Evolutionary conservation across 2,888 invertebrate species (phyloP).

Genomic region (Himalopsyche anomala): DNA sequence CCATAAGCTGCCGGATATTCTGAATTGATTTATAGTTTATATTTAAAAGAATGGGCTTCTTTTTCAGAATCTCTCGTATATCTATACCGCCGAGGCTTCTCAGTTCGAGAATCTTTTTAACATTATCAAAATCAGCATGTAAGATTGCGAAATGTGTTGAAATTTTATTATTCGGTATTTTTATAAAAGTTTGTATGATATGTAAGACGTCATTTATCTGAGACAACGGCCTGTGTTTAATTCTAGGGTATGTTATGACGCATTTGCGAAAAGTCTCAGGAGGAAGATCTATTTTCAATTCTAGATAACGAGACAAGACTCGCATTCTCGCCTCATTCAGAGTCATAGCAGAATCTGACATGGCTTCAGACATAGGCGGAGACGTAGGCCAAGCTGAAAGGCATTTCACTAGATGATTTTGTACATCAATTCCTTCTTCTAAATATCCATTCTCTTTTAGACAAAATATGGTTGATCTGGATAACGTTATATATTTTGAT

Average conservation of each 20-base stretch:
- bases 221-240: conserved; percentile 73
- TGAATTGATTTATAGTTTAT: conserved; percentile 70
- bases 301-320: neutral
- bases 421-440: neutral
- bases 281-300: conserved; percentile 1
- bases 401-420: neutral
- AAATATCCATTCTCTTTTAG: neutral
- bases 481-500: neutral
- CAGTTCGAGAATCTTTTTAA: conserved; percentile 71
- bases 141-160: conserved; percentile 73
- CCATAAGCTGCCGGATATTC: conserved; percentile 71
- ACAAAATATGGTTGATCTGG: neutral
- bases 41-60: conserved; percentile 72
- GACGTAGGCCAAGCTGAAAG: neutral
- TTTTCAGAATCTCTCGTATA: conserved; percentile 73
- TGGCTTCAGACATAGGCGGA: neutral
- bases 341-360: neutral
- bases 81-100: conserved; percentile 73
- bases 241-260: neutral
- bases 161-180: conserved; percentile 72
- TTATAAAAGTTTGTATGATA: conserved; percentile 71
- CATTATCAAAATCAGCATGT: conserved; percentile 73
- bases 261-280: neutral
- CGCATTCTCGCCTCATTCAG: neutral
- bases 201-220: conserved; percentile 72